Percentiles rank a stretch among this genome's conserved stretches.
These are phyloP conservation scores for Baryphthengus martii DNA, from an alignment of 2,113 vertebrate species.

Conservation along the genomic window DNA sequence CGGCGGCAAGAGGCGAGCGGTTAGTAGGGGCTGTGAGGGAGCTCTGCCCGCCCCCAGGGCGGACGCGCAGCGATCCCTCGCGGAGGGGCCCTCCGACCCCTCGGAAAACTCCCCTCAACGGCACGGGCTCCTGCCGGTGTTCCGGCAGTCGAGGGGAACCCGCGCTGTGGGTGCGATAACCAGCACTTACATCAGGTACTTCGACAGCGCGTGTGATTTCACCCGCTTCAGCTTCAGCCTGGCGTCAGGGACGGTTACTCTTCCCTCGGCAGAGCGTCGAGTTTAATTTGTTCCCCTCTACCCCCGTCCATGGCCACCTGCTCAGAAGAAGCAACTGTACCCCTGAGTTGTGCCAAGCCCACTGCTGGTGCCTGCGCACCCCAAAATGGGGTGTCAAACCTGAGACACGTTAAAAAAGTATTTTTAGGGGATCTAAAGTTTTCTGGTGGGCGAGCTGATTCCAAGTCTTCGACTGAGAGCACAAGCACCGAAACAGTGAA, in stretches of 20 bases:
- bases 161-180: too few relatives aligned
- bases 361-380: fast-evolving
- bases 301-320: fast-evolving
- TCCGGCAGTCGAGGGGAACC: background rate
- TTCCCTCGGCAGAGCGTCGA: background rate
- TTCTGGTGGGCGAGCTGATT: background rate
- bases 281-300: fast-evolving
- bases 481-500: fast-evolving
- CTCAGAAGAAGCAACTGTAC: background rate
- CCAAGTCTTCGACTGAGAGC: background rate
- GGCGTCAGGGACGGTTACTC: background rate
- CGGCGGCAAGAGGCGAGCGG: too few relatives aligned
- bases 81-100: too few relatives aligned
- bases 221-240: fast-evolving
- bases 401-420: background rate
- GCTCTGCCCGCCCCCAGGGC: too few relatives aligned
- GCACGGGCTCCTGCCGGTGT: too few relatives aligned
- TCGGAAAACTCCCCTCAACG: too few relatives aligned
- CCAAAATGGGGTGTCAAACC: fast-evolving
- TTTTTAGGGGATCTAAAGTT: background rate
- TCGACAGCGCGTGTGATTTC: too few relatives aligned
- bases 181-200: background rate
- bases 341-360: background rate
- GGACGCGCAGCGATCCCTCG: too few relatives aligned
- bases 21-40: background rate